Conservation (phyloP, 2,888 invertebrate species). For the Hetaerina titia region DNA sequence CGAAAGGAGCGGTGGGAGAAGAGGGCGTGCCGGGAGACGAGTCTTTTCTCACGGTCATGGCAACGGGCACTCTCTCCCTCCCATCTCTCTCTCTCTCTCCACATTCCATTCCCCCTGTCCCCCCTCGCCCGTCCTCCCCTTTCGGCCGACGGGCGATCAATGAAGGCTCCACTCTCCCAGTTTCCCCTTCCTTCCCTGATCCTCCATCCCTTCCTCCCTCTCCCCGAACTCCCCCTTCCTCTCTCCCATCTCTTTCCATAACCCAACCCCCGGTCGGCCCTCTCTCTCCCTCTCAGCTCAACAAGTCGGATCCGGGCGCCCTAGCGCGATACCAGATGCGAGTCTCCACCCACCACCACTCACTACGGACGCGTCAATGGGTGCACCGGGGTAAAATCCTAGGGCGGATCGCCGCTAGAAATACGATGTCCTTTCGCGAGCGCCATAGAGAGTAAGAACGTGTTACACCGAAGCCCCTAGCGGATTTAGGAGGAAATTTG, state of each 20-base stretch:
- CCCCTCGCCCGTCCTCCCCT: background rate
- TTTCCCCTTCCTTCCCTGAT: background rate
- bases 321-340: background rate
- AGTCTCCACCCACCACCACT: background rate
- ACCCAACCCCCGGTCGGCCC: background rate
- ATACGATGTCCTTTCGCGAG: no score
- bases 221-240: background rate
- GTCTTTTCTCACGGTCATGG: constrained; percentile 32
- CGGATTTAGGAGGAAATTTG: no score
- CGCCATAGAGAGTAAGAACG: no score
- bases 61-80: constrained; percentile 13
- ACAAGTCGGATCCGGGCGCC: constrained; percentile 25
- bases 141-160: constrained; percentile 17
- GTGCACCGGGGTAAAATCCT: background rate
- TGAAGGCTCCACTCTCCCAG: background rate
- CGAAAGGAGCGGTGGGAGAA: background rate
- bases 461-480: no score
- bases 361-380: background rate
- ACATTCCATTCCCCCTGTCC: background rate
- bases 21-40: constrained; percentile 13
- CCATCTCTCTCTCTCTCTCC: background rate
- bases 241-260: background rate
- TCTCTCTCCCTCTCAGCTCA: background rate
- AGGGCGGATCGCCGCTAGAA: background rate
- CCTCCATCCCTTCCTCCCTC: background rate